phyloP scores from a whole-genome alignment of 2,113 vertebrate species.

The Alligator sinensis region DNA sequence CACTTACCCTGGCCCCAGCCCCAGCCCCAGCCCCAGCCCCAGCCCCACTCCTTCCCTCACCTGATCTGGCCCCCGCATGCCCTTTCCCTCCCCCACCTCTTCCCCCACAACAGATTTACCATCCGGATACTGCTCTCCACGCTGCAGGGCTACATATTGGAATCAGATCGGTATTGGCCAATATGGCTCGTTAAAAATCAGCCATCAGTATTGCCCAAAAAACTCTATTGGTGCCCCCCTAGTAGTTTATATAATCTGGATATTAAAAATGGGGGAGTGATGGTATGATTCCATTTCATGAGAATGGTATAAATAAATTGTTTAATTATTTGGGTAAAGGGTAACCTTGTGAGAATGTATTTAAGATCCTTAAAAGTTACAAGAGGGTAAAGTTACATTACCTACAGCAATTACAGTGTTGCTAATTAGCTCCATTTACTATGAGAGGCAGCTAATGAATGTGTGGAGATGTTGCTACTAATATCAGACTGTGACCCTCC shows the following conservation, averaged over 20 bases:
- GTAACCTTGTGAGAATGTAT: conserved; percentile 67
- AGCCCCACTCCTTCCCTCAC: too few relatives aligned
- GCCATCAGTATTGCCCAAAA: too few relatives aligned
- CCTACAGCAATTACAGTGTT: conserved; percentile 73
- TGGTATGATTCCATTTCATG: not conserved
- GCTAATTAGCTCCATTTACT: conserved; percentile 78
- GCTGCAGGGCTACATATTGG: too few relatives aligned
- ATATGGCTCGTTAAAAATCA: too few relatives aligned
- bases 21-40: too few relatives aligned
- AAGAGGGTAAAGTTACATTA: conserved; percentile 66
- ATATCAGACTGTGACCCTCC: conserved; percentile 52
- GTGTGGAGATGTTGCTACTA: conserved; percentile 60
- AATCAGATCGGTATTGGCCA: too few relatives aligned
- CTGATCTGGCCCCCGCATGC: too few relatives aligned
- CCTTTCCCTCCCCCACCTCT: too few relatives aligned
- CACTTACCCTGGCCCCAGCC: too few relatives aligned
- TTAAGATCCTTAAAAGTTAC: conserved; percentile 70
- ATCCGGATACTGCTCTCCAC: too few relatives aligned
- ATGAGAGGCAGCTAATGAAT: conserved; percentile 65
- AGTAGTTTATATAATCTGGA: not conserved
- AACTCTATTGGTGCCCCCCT: too few relatives aligned
- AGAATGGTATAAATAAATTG: conserved; percentile 15
- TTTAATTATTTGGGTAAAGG: conserved; percentile 36
- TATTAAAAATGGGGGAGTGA: not conserved
- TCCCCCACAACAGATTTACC: too few relatives aligned